Percentiles rank a stretch among this genome's conserved stretches.
phyloP scores from a whole-genome alignment of 2,797 vertebrate species.

The Valencia hispanica region DNA sequence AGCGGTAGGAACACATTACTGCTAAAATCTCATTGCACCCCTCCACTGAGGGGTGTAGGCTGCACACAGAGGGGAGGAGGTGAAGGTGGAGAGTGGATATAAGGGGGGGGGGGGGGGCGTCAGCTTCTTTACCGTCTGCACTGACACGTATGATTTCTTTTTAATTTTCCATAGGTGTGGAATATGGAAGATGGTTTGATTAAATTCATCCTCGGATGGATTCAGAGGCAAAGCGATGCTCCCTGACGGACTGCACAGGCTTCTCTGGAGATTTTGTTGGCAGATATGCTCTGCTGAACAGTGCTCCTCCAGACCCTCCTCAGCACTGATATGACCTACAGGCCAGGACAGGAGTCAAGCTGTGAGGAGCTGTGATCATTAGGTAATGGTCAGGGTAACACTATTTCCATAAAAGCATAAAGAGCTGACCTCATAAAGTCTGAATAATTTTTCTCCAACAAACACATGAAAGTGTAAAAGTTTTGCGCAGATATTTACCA shows the following conservation, averaged over 20 bases:
- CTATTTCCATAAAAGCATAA: neutral
- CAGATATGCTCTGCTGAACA: constrained; percentile 11
- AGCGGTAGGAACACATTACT: constrained; percentile 70
- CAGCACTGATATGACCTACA: constrained; percentile 15
- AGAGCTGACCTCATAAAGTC: neutral
- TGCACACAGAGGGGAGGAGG: constrained; percentile 23
- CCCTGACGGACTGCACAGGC: constrained; percentile 6
- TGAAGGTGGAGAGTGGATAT: neutral
- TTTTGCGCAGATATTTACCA: neutral
- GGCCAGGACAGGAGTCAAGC: constrained; percentile 3
- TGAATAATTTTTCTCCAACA: neutral
- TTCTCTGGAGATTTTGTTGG: constrained; percentile 14
- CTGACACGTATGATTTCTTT: constrained; percentile 53
- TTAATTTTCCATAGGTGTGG: constrained; percentile 60
- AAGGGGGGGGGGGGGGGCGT: constrained; percentile 26
- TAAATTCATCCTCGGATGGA: constrained; percentile 50
- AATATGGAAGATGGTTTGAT: constrained; percentile 62
- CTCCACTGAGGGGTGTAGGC: constrained; percentile 59
- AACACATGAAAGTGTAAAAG: neutral
- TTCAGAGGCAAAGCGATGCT: constrained; percentile 33
- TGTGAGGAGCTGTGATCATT: constrained; percentile 3
- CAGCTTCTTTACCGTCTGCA: constrained; percentile 32
- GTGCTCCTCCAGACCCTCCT: constrained; percentile 11
- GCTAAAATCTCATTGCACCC: constrained; percentile 58
- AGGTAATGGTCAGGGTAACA: neutral